Evolutionary conservation across 2,113 vertebrate species (phyloP), one percentile per base, ranked within the genome.

Genomic region (Boleophthalmus pectinirostris): DNA sequence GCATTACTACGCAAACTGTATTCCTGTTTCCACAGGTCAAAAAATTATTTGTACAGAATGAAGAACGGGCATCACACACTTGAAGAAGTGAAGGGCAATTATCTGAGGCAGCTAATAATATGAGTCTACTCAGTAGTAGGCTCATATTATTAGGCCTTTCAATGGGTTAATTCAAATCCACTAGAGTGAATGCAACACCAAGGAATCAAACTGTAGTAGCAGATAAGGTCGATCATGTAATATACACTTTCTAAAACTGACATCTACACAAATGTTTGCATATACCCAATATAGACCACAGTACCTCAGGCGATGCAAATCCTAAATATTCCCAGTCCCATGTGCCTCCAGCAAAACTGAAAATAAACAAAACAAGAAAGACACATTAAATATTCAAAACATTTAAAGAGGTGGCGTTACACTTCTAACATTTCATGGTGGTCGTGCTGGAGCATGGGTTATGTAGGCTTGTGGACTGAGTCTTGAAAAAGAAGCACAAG

Each of bases 281-380:
- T 51, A 51, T 16, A 16, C 23, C 23, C 14, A 58, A 25, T 25
- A 25, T n/a, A 58, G 16, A 33, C 24, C 15, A 43, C 57, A 25
- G 47, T 97, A 99, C 97, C 98, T 99, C 96, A 0, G 97, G 96
- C 72, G 97, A 99, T 87, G 96, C 95, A 91, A 99, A 98, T 91
- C 98, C 97, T 90, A 98, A 95, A 93, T 98, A 99, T 81, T 99
- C 97, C 98, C 97, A 99, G 93, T 99, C 97, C 97, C 98, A 99
- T 1, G 97, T 96, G 92, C 96, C 97, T 79, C 97, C 98, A 90
- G 96, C 96, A 93, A 99, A 98, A 92, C 98, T 99, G 90, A 89
- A 81, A 77, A 87, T 79, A 9, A 83, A 43, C 4, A 76, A 92
- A 73, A 92, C 20, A 78, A 74, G 24, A 10, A 43, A 43, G 10